Percentiles rank a stretch among this genome's conserved stretches.
Conservation (phyloP, 2,113 vertebrate genomes). For the Coptodon bakossiorum region DNA sequence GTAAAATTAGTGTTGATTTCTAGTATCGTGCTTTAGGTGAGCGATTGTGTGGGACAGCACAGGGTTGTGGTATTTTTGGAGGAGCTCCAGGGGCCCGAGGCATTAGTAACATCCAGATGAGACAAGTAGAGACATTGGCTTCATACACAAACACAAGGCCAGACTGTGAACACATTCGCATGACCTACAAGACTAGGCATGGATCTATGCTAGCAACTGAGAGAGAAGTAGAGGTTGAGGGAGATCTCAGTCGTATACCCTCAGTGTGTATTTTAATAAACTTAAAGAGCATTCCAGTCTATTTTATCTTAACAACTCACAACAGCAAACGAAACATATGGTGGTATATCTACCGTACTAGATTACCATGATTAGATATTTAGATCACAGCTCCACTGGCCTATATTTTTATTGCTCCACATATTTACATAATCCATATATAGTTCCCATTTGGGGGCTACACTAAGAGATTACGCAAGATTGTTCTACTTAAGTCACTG, state of each 20-base stretch:
- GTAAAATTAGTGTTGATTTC: constrained; percentile 8
- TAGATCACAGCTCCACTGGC: constrained; percentile 47
- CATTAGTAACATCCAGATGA: constrained; percentile 47
- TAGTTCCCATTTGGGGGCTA: not conserved
- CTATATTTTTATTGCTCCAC: constrained; percentile 43
- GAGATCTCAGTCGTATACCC: not conserved
- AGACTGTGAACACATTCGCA: not conserved
- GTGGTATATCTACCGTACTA: not conserved
- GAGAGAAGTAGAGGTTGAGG: not conserved
- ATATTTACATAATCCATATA: constrained; percentile 45
- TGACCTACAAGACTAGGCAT: not conserved
- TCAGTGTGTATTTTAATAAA: not conserved
- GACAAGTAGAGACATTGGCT: constrained; percentile 37
- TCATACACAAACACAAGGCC: not conserved
- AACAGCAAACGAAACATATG: not conserved
- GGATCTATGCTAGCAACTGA: not conserved
- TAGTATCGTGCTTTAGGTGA: not conserved
- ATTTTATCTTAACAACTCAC: not conserved
- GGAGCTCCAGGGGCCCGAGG: constrained; percentile 36
- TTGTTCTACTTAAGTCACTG: constrained; percentile 21
- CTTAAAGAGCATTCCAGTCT: not conserved
- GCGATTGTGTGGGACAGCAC: not conserved
- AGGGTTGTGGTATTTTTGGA: constrained; percentile 57
- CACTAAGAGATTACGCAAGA: constrained; percentile 9
- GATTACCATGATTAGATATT: constrained; percentile 13